Conservation (phyloP, 2,797 vertebrate genomes). For the Syngnathus rostellatus region DNA sequence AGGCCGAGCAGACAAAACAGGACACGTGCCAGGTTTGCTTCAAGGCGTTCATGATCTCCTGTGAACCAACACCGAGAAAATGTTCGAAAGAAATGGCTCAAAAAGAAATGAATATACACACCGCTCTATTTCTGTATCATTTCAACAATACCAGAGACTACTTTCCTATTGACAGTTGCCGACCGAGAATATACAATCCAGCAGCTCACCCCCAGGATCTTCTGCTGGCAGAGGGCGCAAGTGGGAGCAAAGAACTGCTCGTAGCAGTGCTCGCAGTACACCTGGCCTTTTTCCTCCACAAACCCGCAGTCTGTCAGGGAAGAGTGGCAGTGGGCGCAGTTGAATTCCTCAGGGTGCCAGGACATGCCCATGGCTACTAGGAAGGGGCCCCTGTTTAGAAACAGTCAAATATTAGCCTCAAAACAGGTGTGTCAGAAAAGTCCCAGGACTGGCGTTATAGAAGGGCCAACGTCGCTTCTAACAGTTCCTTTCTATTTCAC, state of each 20-base stretch:
- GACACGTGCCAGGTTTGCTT: constrained; percentile 97
- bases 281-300: constrained; percentile 85
- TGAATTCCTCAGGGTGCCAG: constrained; percentile 97
- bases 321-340: constrained; percentile 83
- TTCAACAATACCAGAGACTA: background rate
- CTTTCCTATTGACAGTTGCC: background rate
- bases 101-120: too few relatives aligned
- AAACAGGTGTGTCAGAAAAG: background rate
- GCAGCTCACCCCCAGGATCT: constrained; percentile 88
- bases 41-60: constrained; percentile 98
- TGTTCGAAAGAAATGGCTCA: background rate
- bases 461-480: background rate
- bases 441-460: too few relatives aligned
- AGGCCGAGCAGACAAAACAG: constrained; percentile 89
- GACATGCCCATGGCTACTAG: constrained; percentile 94
- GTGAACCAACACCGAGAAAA: constrained; percentile 15
- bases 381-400: constrained; percentile 81
- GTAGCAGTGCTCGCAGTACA: constrained; percentile 89
- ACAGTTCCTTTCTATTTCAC: background rate
- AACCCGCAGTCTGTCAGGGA: constrained; percentile 87
- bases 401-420: background rate
- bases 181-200: background rate
- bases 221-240: constrained; percentile 82
- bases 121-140: too few relatives aligned
- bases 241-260: constrained; percentile 91